phyloP scores from a whole-genome alignment of 2,113 vertebrate genomes.

The Alethe diademata region DNA sequence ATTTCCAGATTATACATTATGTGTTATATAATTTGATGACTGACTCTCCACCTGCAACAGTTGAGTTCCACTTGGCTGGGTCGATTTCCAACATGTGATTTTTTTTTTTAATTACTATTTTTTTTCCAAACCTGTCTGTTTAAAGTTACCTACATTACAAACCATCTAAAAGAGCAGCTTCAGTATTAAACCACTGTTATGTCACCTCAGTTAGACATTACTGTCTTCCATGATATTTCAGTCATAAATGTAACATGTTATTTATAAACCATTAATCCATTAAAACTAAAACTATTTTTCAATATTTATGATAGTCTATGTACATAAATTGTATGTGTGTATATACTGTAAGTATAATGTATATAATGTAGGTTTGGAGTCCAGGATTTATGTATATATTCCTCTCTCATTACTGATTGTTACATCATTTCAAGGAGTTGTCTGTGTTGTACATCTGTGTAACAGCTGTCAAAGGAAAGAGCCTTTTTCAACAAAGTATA shows the following conservation, averaged over 20 bases:
- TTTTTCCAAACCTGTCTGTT: conserved; percentile 39
- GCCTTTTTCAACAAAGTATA: conserved; percentile 34
- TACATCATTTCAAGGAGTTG: conserved; percentile 69
- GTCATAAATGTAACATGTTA: conserved; percentile 86
- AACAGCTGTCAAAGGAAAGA: conserved; percentile 42
- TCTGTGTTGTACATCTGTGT: conserved; percentile 54
- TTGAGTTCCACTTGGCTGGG: conserved; percentile 61
- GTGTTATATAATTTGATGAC: neutral
- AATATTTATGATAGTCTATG: conserved; percentile 95
- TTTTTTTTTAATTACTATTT: neutral
- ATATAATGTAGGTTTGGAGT: conserved; percentile 77
- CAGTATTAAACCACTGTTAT: conserved; percentile 80
- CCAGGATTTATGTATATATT: conserved; percentile 74
- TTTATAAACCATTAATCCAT: conserved; percentile 94
- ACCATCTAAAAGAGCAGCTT: conserved; percentile 73
- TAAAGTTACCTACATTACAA: conserved; percentile 47
- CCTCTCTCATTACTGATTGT: conserved; percentile 60
- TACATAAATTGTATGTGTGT: conserved; percentile 79
- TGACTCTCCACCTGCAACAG: conserved; percentile 38
- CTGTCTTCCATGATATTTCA: conserved; percentile 89
- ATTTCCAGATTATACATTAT: neutral
- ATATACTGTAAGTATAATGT: conserved; percentile 82
- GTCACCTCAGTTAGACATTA: conserved; percentile 75
- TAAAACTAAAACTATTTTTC: conserved; percentile 97
- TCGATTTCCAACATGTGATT: neutral